Evolutionary conservation across 2,888 invertebrate genomes (phyloP).

Genomic region (Chorisops tibialis): DNA sequence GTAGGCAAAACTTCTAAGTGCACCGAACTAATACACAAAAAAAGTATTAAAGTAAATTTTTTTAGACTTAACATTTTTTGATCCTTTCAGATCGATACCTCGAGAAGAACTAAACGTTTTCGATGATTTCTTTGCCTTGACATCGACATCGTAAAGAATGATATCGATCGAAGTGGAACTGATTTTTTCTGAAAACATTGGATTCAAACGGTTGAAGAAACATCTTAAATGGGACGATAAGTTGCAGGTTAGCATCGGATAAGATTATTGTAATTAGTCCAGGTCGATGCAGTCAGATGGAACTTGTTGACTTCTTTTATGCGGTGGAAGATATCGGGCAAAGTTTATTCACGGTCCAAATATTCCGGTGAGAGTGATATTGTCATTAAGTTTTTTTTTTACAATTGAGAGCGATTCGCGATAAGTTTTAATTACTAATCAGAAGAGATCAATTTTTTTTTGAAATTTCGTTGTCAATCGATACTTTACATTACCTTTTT

Average conservation of each 20-base stretch:
- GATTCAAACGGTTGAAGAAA: conserved; percentile 11
- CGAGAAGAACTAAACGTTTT: background rate
- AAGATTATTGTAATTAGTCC: no score
- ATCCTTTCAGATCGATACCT: background rate
- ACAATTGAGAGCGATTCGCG: no score
- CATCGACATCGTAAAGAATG: conserved; percentile 7
- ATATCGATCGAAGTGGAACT: conserved; percentile 24
- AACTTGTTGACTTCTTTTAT: no score
- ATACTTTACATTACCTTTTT: no score
- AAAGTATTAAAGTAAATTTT: no score
- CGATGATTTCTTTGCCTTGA: background rate
- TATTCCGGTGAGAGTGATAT: conserved; percentile 10
- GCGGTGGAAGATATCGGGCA: no score
- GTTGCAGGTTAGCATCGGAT: no score
- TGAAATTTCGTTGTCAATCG: no score
- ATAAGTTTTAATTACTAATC: no score
- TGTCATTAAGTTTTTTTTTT: background rate
- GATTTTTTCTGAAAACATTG: conserved; percentile 3
- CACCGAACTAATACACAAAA: background rate
- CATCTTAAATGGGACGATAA: background rate
- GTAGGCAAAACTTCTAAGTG: background rate
- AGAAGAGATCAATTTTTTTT: no score
- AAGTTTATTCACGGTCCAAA: conserved; percentile 3
- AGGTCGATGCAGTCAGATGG: no score
- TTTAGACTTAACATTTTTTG: background rate